Percentiles rank a stretch among this genome's conserved stretches.
Conservation (phyloP, 1,140 invertebrate species). For the Scaptomyza graminum region DNA sequence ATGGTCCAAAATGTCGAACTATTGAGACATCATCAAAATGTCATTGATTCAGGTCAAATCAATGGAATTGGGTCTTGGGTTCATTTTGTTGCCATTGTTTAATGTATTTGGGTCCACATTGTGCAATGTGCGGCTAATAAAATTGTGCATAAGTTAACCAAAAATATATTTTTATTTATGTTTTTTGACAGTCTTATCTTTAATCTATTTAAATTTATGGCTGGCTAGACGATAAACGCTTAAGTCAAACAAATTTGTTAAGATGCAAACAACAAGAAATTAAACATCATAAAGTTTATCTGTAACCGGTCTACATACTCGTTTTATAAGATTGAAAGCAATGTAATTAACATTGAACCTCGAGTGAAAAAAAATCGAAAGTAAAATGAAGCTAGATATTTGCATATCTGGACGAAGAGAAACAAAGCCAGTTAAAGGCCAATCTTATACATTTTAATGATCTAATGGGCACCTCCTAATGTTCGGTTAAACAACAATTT, state of each 20-base stretch:
- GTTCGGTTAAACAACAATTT: not conserved
- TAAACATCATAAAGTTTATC: not conserved
- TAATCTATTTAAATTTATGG: constrained; percentile 48
- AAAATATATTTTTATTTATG: constrained; percentile 58
- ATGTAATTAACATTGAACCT: constrained; percentile 9
- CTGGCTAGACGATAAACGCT: constrained; percentile 35
- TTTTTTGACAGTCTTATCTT: constrained; percentile 19
- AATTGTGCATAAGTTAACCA: constrained; percentile 72
- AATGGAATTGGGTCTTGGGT: constrained; percentile 30
- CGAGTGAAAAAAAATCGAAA: constrained; percentile 1
- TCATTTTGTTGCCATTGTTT: constrained; percentile 41
- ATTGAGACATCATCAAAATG: constrained; percentile 73
- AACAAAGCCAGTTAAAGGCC: not conserved
- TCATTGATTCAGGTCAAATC: constrained; percentile 67
- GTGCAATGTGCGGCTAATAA: constrained; percentile 72
- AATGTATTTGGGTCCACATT: constrained; percentile 48
- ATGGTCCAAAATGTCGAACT: constrained; percentile 63
- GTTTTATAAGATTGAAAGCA: constrained; percentile 11
- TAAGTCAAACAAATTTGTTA: constrained; percentile 39
- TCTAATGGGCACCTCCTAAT: not conserved
- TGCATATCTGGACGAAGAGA: not conserved
- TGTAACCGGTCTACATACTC: not conserved
- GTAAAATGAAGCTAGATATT: constrained; percentile 7
- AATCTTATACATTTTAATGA: not conserved
- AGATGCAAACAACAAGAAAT: constrained; percentile 42